Conservation (phyloP, 53 echinoderm and acorn worm species). For the Luidia sarsii region DNA sequence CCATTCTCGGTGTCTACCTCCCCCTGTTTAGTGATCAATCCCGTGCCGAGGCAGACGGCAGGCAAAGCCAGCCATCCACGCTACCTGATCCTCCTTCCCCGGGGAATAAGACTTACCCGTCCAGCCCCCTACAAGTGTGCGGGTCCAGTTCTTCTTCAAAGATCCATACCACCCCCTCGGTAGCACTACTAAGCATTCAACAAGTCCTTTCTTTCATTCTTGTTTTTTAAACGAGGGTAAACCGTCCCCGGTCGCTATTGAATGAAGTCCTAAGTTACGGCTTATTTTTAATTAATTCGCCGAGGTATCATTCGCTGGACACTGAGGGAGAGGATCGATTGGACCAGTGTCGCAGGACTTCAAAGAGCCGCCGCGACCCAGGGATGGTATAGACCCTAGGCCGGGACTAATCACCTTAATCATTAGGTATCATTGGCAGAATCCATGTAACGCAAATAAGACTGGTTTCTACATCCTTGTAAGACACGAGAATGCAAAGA, state of each 20-base stretch:
- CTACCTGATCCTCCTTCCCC: slow-evolving; percentile 10
- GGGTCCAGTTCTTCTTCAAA: no score
- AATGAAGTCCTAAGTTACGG: slow-evolving; percentile 20
- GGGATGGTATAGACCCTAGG: neutral
- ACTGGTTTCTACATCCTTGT: no score
- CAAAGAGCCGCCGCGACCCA: neutral
- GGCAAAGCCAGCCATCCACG: neutral
- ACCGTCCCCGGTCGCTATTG: neutral
- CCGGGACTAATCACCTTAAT: slow-evolving; percentile 1
- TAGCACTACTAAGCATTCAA: slow-evolving; percentile 37
- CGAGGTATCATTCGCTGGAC: neutral
- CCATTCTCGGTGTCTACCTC: neutral
- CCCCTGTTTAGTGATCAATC: neutral
- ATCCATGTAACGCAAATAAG: neutral
- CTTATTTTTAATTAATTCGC: slow-evolving; percentile 40
- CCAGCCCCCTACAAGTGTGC: no score
- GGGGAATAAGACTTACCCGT: no score
- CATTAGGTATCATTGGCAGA: slow-evolving; percentile 18
- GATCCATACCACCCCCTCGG: neutral
- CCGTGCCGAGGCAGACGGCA: neutral
- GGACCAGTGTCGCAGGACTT: neutral
- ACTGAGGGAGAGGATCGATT: neutral
- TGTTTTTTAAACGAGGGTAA: neutral
- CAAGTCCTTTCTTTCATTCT: neutral
- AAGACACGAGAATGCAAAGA: no score